A percentile compares a stretch with the other conserved stretches of the same genome.
These are phyloP conservation scores for Eupithecia inturbata DNA, from an alignment of 2,888 invertebrate genomes.

Conservation along the genomic window DNA sequence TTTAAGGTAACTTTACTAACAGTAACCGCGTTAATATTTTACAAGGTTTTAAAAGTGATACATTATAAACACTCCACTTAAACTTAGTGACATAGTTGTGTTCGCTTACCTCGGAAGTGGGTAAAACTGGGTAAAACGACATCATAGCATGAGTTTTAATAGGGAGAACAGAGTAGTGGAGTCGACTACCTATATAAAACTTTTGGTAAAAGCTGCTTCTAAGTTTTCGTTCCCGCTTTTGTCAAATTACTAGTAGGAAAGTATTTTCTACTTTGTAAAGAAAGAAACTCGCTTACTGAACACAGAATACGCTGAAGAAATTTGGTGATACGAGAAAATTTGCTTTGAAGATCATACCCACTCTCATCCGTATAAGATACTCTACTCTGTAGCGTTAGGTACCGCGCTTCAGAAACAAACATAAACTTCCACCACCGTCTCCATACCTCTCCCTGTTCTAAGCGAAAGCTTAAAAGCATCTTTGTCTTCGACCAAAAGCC, in stretches of 20 bases:
- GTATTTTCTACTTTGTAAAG: not conserved
- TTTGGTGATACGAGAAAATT: not conserved
- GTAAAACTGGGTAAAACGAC: slow-evolving; percentile 43
- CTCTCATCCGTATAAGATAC: not conserved
- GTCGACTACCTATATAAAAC: slow-evolving; percentile 25
- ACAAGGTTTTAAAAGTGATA: slow-evolving; percentile 45
- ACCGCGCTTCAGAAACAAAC: not conserved
- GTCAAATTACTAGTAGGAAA: not conserved
- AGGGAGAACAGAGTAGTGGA: slow-evolving; percentile 37
- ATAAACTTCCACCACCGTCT: slow-evolving; percentile 38
- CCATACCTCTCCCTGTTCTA: slow-evolving; percentile 52
- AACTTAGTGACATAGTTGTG: slow-evolving; percentile 47
- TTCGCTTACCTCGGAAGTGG: slow-evolving; percentile 46
- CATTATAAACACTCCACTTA: slow-evolving; percentile 46
- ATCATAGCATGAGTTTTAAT: slow-evolving; percentile 46
- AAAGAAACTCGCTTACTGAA: not conserved
- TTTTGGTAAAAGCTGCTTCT: slow-evolving; percentile 9
- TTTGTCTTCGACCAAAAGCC: slow-evolving; percentile 78
- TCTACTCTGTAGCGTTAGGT: not conserved
- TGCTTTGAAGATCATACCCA: not conserved
- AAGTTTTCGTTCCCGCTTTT: not conserved
- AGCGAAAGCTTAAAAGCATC: slow-evolving; percentile 79
- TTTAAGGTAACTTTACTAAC: slow-evolving; percentile 30
- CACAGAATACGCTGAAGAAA: not conserved
- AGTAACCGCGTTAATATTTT: slow-evolving; percentile 39